Conservation (phyloP, 2,888 invertebrate genomes). For the Thysanoteuthis rhombus region DNA sequence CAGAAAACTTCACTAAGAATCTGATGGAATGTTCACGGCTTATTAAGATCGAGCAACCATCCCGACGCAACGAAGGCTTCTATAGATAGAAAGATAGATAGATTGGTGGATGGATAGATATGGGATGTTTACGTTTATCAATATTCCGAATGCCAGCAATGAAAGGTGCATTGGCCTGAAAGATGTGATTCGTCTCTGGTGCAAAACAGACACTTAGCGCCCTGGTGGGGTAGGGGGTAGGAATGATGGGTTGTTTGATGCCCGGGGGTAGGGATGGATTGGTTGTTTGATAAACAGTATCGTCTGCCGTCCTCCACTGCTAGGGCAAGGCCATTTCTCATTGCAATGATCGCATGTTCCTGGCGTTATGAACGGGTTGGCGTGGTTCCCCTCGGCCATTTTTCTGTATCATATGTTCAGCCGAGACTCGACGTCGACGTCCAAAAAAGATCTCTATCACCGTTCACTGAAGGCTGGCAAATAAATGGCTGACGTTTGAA, state of each 20-base stretch:
- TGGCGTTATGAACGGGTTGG: neutral
- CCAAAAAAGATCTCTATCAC: neutral
- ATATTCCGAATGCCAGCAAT: neutral
- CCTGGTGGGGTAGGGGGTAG: too few relatives aligned
- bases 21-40: neutral
- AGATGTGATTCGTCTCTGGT: neutral
- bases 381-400: neutral
- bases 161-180: neutral
- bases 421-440: neutral
- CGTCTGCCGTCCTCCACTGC: neutral
- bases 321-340: neutral
- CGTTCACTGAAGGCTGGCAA: conserved; percentile 12
- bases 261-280: neutral
- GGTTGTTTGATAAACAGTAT: neutral
- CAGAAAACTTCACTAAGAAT: neutral
- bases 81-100: too few relatives aligned
- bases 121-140: neutral
- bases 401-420: conserved; percentile 12
- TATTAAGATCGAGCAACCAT: neutral
- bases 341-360: conserved; percentile 12
- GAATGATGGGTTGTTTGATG: too few relatives aligned
- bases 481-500: conserved; percentile 12
- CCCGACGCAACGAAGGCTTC: too few relatives aligned
- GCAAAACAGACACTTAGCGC: neutral
- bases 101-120: neutral